Evolutionary conservation across 1,140 invertebrate species (phyloP).

Genomic region (Cherax destructor): DNA sequence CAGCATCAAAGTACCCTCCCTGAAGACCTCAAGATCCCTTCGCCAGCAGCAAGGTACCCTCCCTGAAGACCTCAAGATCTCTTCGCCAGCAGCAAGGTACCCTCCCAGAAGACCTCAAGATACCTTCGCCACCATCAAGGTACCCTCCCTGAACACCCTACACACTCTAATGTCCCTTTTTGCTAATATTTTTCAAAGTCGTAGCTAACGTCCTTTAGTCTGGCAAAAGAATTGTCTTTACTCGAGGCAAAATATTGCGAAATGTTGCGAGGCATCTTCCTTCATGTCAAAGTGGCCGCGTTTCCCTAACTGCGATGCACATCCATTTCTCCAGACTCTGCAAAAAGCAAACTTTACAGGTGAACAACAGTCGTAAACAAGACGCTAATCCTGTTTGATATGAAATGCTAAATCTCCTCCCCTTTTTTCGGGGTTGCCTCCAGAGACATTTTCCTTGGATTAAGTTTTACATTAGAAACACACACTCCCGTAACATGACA

Average conservation of each 20-base stretch:
- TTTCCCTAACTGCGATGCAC: conserved; percentile 61
- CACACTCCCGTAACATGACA: conserved; percentile 38
- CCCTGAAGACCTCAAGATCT: no score
- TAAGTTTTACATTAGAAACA: conserved; percentile 61
- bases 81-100: no score
- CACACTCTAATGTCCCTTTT: background rate
- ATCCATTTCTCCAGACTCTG: conserved; percentile 8
- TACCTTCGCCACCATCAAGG: no score
- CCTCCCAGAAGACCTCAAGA: no score
- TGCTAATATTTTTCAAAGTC: background rate
- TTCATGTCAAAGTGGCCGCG: conserved; percentile 62
- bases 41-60: no score
- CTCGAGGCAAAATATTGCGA: conserved; percentile 49
- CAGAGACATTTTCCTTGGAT: conserved; percentile 54
- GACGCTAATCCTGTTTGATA: conserved; percentile 60
- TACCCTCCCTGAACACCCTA: background rate
- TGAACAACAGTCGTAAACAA: conserved; percentile 63
- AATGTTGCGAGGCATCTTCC: conserved; percentile 63
- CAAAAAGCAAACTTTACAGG: conserved; percentile 56
- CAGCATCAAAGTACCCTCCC: no score
- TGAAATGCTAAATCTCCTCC: conserved; percentile 53
- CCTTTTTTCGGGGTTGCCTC: background rate
- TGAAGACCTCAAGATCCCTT: no score
- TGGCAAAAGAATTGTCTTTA: conserved; percentile 31
- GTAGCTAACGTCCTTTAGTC: conserved; percentile 38